Evolutionary conservation across 2,113 vertebrate species (phyloP).

Genomic region (Crotophaga sulcirostris): DNA sequence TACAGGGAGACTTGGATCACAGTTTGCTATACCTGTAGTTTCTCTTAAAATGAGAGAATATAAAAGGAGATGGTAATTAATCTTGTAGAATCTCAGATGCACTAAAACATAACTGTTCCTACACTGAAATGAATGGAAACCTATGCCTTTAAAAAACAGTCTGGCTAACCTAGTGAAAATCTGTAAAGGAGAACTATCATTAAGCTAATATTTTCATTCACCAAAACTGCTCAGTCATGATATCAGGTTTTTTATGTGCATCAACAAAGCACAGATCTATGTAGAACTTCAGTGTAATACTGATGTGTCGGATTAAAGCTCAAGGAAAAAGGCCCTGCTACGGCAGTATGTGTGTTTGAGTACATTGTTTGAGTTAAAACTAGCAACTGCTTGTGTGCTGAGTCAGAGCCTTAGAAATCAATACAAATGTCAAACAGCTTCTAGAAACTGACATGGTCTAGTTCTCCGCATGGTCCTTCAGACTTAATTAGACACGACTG

Average conservation of each 20-base stretch:
- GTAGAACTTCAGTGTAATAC: background rate
- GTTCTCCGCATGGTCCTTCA: background rate
- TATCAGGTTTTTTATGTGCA: background rate
- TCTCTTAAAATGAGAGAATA: background rate
- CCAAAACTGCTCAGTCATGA: background rate
- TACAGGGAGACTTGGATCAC: background rate
- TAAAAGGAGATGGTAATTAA: background rate
- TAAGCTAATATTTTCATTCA: background rate
- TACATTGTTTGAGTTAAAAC: background rate
- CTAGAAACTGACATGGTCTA: background rate
- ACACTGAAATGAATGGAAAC: background rate
- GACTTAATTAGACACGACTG: background rate
- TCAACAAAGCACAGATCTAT: background rate
- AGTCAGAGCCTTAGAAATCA: constrained; percentile 26
- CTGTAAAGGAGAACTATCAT: background rate
- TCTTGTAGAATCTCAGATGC: background rate
- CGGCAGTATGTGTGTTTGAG: background rate
- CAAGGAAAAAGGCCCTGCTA: background rate
- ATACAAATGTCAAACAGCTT: background rate
- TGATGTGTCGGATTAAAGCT: background rate
- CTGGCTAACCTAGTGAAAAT: background rate
- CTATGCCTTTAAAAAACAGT: background rate
- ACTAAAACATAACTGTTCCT: background rate
- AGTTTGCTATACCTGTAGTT: background rate
- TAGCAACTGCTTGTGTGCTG: background rate